These are phyloP conservation scores for Diarsia dahlii DNA, from an alignment of 2,888 invertebrate genomes.

Conservation along the genomic window DNA sequence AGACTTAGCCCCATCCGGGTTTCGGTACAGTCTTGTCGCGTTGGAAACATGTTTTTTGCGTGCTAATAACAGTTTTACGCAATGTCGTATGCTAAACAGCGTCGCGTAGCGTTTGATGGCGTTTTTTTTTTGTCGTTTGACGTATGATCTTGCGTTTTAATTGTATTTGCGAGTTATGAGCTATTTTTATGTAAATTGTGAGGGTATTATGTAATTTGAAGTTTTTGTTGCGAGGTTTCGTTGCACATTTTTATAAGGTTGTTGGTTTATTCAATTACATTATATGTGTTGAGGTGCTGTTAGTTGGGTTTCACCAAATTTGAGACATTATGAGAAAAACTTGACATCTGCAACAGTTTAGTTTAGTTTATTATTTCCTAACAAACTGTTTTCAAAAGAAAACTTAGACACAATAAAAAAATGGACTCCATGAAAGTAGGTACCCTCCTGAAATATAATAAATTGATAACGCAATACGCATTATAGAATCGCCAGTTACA, in stretches of 20 bases:
- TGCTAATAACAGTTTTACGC: slow-evolving; percentile 61
- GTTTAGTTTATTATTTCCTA: too few relatives aligned
- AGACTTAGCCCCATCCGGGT: slow-evolving; percentile 60
- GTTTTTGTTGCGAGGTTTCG: background rate
- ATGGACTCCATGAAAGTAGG: background rate
- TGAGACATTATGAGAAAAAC: background rate
- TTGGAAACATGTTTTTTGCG: slow-evolving; percentile 60
- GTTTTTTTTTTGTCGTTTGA: slow-evolving; percentile 56
- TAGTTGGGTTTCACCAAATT: background rate
- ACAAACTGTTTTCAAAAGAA: background rate
- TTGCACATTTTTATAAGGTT: background rate
- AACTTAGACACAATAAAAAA: background rate
- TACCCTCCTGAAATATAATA: background rate
- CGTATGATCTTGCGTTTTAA: slow-evolving; percentile 52
- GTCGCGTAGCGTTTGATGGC: slow-evolving; percentile 48
- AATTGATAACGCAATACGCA: slow-evolving; percentile 16
- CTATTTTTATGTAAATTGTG: slow-evolving; percentile 32
- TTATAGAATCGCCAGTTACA: slow-evolving; percentile 18
- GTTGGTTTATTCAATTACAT: background rate
- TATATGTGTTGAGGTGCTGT: background rate
- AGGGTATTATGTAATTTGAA: background rate
- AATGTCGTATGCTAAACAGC: slow-evolving; percentile 59
- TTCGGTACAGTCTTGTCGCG: slow-evolving; percentile 46
- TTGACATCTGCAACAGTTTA: background rate
- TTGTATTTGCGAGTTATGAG: slow-evolving; percentile 45